Conservation (phyloP, 2,888 invertebrate species). For the Priocnemis perturbator region DNA sequence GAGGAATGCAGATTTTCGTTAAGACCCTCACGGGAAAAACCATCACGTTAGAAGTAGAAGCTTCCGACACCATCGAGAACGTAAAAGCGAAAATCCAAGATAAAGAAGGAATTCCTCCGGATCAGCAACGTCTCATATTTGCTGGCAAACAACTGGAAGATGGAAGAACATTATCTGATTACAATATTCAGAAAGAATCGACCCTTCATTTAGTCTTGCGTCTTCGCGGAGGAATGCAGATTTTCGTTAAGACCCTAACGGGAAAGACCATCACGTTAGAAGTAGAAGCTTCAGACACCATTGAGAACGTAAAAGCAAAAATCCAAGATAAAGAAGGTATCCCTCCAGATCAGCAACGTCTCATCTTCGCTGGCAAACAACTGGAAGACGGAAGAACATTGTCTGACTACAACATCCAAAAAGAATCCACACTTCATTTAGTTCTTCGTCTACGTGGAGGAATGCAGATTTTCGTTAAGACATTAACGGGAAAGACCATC, state of each 20-base stretch:
- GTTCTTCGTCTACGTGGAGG: slow-evolving; percentile 1
- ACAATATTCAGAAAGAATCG: slow-evolving; percentile 79
- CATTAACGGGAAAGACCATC: slow-evolving; percentile 88
- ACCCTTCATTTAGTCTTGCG: slow-evolving; percentile 87
- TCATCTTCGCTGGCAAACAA: neutral
- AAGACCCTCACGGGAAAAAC: slow-evolving; percentile 2
- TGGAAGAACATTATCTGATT: neutral
- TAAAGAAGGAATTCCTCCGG: slow-evolving; percentile 45
- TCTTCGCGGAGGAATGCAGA: slow-evolving; percentile 80
- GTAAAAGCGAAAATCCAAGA: slow-evolving; percentile 1
- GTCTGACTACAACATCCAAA: slow-evolving; percentile 1
- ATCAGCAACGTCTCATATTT: neutral
- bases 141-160: slow-evolving; percentile 7
- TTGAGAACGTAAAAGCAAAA: neutral
- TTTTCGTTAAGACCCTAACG: slow-evolving; percentile 12
- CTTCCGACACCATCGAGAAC: neutral
- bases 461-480: slow-evolving; percentile 74
- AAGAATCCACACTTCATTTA: slow-evolving; percentile 5
- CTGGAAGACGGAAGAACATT: slow-evolving; percentile 1
- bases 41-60: slow-evolving; percentile 7
- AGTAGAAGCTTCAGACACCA: slow-evolving; percentile 17
- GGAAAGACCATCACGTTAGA: slow-evolving; percentile 3
- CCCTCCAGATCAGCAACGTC: neutral
- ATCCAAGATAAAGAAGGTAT: slow-evolving; percentile 7
- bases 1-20: neutral